A percentile compares a stretch with the other conserved stretches of the same genome.
These are phyloP conservation scores for Drosophila kohkoa DNA, from an alignment of 1,140 invertebrate genomes.

Conservation along the genomic window DNA sequence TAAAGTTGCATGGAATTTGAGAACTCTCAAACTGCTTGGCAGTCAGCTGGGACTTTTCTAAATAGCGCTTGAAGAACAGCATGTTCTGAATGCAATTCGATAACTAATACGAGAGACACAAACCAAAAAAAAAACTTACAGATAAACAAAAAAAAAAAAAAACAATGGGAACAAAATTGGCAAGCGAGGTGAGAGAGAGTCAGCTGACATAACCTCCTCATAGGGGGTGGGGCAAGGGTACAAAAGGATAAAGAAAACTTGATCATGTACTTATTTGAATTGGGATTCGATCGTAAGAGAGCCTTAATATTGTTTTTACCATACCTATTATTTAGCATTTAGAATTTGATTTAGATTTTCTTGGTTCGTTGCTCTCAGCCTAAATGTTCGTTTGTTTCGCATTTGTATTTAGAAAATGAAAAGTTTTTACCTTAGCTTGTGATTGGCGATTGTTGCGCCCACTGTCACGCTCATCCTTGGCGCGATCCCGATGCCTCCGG, in stretches of 20 bases:
- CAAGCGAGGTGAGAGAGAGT: constrained; percentile 25
- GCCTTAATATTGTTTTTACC: constrained; percentile 28
- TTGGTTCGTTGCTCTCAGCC: constrained; percentile 31
- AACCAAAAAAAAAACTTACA: not conserved
- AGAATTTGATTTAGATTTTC: constrained; percentile 57
- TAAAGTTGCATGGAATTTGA: constrained; percentile 74
- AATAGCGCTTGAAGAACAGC: constrained; percentile 80
- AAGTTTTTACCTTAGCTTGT: constrained; percentile 85
- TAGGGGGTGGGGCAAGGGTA: not conserved
- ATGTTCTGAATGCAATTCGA: constrained; percentile 35
- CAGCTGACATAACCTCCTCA: constrained; percentile 1
- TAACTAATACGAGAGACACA: constrained; percentile 22
- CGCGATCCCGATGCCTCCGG: constrained; percentile 75
- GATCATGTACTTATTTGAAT: not conserved
- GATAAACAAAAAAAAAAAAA: not conserved
- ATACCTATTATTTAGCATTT: constrained; percentile 57
- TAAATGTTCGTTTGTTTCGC: constrained; percentile 28
- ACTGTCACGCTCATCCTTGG: constrained; percentile 82
- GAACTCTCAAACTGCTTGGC: constrained; percentile 71
- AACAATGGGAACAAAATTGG: constrained; percentile 32
- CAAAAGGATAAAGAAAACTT: constrained; percentile 32
- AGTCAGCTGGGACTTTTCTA: constrained; percentile 74
- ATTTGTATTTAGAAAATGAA: constrained; percentile 77
- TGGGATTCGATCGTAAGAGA: constrained; percentile 4
- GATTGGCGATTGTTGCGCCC: constrained; percentile 82